Conservation (phyloP, 2,113 vertebrate genomes). For the Tetrax tetrax region DNA sequence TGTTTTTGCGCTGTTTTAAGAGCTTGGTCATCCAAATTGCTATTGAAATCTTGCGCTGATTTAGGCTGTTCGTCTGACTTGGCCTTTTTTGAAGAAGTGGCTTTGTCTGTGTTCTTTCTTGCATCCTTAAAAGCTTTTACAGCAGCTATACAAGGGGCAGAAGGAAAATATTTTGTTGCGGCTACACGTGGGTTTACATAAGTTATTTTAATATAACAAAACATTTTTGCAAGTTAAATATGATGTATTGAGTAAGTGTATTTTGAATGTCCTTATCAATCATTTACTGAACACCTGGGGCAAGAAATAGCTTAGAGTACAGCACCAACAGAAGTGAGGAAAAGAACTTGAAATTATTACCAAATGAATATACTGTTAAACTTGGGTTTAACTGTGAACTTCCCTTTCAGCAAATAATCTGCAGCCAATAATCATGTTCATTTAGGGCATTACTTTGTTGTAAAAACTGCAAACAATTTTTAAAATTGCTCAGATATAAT, state of each 20-base stretch:
- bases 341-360: not conserved
- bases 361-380: not conserved
- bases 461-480: not conserved
- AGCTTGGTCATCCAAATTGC: not conserved
- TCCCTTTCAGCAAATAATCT: not conserved
- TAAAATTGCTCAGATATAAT: not conserved
- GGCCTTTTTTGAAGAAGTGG: not conserved
- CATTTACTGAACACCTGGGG: not conserved
- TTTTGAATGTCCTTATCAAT: not conserved
- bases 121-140: slow-evolving; percentile 88
- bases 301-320: not conserved
- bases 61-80: slow-evolving; percentile 51
- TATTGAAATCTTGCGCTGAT: not conserved
- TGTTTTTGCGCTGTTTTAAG: not conserved
- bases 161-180: not conserved
- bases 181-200: not conserved
- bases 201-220: not conserved
- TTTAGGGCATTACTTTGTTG: not conserved
- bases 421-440: not conserved
- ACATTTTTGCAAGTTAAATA: not conserved
- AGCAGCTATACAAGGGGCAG: slow-evolving; percentile 71
- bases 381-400: not conserved
- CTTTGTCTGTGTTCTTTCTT: slow-evolving; percentile 67
- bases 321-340: not conserved
- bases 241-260: not conserved